These are phyloP conservation scores for Sebastes nivosus DNA, from an alignment of 2,797 vertebrate genomes.

Conservation along the genomic window DNA sequence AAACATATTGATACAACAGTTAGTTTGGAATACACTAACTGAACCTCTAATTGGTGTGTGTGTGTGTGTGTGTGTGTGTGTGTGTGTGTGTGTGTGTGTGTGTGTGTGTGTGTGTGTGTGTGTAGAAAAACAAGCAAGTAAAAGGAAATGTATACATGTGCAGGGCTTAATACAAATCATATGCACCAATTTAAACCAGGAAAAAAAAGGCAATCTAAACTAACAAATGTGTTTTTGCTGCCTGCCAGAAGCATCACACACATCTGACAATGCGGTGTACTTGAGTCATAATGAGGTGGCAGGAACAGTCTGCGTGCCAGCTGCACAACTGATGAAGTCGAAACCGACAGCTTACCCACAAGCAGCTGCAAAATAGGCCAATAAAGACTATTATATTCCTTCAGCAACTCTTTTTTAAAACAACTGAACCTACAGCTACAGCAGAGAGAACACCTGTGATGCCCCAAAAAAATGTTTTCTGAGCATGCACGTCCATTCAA, in stretches of 20 bases:
- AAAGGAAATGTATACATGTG: neutral
- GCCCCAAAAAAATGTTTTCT: neutral
- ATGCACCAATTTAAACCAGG: neutral
- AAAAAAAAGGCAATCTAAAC: neutral
- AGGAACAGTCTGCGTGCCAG: slow-evolving; percentile 27
- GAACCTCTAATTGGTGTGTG: neutral
- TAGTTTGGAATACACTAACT: neutral
- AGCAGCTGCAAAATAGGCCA: slow-evolving; percentile 6
- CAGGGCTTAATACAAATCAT: neutral
- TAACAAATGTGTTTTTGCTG: slow-evolving; percentile 6
- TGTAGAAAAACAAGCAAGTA: neutral
- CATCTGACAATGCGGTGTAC: slow-evolving; percentile 2
- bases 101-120: neutral
- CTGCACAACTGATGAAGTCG: slow-evolving; percentile 13
- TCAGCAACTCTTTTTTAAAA: neutral
- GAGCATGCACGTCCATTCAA: slow-evolving; percentile 6
- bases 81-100: neutral
- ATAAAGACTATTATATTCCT: neutral
- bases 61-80: too few species aligned
- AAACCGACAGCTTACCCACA: slow-evolving; percentile 14
- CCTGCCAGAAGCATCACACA: slow-evolving; percentile 18
- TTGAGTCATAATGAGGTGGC: slow-evolving; percentile 26
- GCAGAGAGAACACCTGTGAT: slow-evolving; percentile 1
- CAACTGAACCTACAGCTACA: neutral
- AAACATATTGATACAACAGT: neutral